Evolutionary conservation across 2,888 invertebrate species (phyloP).

Genomic region (Lamellibrachia columna): DNA sequence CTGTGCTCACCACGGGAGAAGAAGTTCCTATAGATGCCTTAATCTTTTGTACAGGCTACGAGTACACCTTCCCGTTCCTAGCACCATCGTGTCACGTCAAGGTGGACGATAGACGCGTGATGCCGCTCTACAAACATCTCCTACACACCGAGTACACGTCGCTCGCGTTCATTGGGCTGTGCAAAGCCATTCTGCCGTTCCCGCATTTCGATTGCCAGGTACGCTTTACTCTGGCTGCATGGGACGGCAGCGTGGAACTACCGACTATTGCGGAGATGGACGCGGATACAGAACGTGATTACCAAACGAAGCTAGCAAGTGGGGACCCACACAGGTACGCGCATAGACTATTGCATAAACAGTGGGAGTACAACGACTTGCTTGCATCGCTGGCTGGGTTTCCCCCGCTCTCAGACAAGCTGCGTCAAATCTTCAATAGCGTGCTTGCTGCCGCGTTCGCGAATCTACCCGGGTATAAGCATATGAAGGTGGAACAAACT

Average conservation of each 20-base stretch:
- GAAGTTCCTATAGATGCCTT: conserved; percentile 74
- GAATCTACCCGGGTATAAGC: not conserved
- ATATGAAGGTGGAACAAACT: not conserved
- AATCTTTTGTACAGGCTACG: conserved; percentile 81
- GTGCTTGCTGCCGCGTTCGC: not conserved
- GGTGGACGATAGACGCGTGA: conserved; percentile 82
- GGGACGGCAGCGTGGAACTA: conserved; percentile 73
- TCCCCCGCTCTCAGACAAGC: conserved; percentile 69
- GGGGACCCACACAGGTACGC: conserved; percentile 79
- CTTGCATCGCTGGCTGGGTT: conserved; percentile 75
- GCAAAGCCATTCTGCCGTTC: conserved; percentile 84
- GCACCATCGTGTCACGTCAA: conserved; percentile 72
- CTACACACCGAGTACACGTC: conserved; percentile 83
- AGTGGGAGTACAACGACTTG: conserved; percentile 77
- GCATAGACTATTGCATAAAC: conserved; percentile 83
- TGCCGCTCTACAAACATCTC: conserved; percentile 85
- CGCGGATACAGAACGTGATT: conserved; percentile 74
- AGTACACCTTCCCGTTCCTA: conserved; percentile 82
- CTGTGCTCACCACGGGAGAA: conserved; percentile 71
- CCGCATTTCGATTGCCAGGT: conserved; percentile 86
- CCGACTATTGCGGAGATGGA: conserved; percentile 76
- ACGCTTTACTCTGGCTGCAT: conserved; percentile 73
- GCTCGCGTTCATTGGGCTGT: conserved; percentile 84
- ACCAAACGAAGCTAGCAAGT: conserved; percentile 70
- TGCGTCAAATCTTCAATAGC: not conserved